These are phyloP conservation scores for Cacoxenus indagator DNA, from an alignment of 2,888 invertebrate genomes.

Conservation along the genomic window DNA sequence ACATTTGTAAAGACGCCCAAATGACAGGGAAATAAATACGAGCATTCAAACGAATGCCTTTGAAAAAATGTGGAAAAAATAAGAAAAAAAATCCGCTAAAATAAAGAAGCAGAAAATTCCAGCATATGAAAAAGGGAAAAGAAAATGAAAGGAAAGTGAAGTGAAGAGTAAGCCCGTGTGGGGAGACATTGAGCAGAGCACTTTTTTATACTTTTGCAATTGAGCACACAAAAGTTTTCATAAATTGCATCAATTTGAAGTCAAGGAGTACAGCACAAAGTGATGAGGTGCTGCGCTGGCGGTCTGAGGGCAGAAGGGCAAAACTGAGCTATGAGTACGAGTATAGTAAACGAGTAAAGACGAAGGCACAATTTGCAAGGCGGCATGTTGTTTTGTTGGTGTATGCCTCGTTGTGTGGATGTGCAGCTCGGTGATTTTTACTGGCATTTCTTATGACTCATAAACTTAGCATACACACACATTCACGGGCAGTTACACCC, in stretches of 20 bases:
- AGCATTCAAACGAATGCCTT: not conserved
- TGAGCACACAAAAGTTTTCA: constrained; percentile 62
- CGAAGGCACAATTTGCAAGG: constrained; percentile 34
- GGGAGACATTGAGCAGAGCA: not conserved
- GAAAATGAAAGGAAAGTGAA: not conserved
- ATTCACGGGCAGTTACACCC: constrained; percentile 20
- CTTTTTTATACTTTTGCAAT: constrained; percentile 55
- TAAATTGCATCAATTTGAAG: constrained; percentile 61
- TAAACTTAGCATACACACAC: constrained; percentile 15
- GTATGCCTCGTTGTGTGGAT: not conserved
- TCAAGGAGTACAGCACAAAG: constrained; percentile 21
- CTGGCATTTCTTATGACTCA: constrained; percentile 27
- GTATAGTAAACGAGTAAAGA: not conserved
- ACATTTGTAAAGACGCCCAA: not conserved
- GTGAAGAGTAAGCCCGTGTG: not conserved
- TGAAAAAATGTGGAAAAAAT: constrained; percentile 26
- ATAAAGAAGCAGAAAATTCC: not conserved
- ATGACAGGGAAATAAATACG: not conserved
- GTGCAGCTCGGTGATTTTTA: constrained; percentile 42
- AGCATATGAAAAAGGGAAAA: not conserved
- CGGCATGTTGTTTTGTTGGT: constrained; percentile 41
- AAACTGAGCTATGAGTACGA: not conserved
- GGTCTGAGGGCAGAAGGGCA: not conserved
- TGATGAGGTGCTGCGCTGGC: not conserved
- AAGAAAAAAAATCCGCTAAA: not conserved